Evolutionary conservation across 2,113 vertebrate genomes (phyloP).

Genomic region (Pleuronectes platessa): DNA sequence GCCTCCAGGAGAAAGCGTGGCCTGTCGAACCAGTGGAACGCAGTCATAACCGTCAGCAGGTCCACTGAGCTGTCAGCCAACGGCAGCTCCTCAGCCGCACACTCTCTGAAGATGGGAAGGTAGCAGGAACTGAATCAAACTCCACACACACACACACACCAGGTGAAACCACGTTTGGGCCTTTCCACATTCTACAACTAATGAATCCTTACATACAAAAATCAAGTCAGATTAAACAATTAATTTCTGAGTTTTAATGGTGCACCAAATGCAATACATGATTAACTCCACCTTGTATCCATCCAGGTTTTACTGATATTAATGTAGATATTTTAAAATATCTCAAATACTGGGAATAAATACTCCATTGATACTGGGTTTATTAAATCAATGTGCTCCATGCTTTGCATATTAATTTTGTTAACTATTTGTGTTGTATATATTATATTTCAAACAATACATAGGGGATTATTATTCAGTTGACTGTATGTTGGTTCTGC

Average conservation of each 20-base stretch:
- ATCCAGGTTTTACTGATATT: too few species aligned
- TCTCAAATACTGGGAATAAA: too few species aligned
- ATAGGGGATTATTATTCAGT: background rate
- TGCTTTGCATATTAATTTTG: background rate
- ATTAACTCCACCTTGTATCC: too few species aligned
- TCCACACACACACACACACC: background rate
- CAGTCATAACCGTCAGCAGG: constrained; percentile 82
- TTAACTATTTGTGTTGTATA: background rate
- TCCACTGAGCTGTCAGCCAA: constrained; percentile 80
- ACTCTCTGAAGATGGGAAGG: constrained; percentile 57
- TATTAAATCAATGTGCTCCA: too few species aligned
- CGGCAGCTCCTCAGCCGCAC: constrained; percentile 83
- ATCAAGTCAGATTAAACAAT: too few species aligned
- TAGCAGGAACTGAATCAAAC: background rate
- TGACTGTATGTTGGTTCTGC: background rate
- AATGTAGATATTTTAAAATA: too few species aligned
- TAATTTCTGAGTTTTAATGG: background rate
- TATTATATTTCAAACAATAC: background rate
- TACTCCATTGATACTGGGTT: too few species aligned
- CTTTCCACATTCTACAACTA: too few species aligned
- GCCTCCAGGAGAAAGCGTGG: constrained; percentile 81
- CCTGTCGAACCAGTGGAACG: constrained; percentile 87
- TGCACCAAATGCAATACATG: too few species aligned
- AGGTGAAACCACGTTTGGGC: background rate
- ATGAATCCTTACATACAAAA: background rate